These are phyloP conservation scores for Sympetrum striolatum DNA, from an alignment of 2,888 invertebrate genomes.

Conservation along the genomic window DNA sequence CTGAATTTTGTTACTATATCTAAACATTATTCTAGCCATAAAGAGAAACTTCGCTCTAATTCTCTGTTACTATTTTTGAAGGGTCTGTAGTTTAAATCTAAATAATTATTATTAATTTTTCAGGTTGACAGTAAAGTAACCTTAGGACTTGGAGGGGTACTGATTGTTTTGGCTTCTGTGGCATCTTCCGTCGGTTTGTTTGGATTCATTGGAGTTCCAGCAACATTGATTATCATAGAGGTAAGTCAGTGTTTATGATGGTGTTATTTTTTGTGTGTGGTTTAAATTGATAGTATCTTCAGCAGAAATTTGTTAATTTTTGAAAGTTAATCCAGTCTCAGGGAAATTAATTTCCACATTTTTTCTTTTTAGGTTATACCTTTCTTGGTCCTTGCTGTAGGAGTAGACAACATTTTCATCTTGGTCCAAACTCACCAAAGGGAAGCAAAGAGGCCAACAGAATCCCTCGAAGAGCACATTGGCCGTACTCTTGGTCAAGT, in stretches of 20 bases:
- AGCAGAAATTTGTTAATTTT: no score
- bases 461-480: constrained; percentile 81
- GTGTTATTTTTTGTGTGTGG: no score
- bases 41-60: no score
- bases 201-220: constrained; percentile 86
- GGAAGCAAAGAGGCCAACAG: constrained; percentile 68
- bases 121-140: constrained; percentile 94
- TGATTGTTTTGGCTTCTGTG: constrained; percentile 93
- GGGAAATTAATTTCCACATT: no score
- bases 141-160: constrained; percentile 92
- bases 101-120: constrained; percentile 45
- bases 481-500: constrained; percentile 91
- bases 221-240: constrained; percentile 96
- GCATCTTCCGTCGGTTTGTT: constrained; percentile 92
- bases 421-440: constrained; percentile 94
- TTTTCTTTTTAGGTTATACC: constrained; percentile 74
- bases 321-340: no score
- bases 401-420: constrained; percentile 99
- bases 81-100: neutral
- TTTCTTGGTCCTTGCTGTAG: constrained; percentile 96
- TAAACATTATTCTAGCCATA: no score
- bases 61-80: neutral
- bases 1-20: no score
- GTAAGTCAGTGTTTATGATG: constrained; percentile 59
- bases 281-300: no score